Base-by-base conservation (phyloP, 2,113 vertebrate species). In the Varanus salvator region DNA sequence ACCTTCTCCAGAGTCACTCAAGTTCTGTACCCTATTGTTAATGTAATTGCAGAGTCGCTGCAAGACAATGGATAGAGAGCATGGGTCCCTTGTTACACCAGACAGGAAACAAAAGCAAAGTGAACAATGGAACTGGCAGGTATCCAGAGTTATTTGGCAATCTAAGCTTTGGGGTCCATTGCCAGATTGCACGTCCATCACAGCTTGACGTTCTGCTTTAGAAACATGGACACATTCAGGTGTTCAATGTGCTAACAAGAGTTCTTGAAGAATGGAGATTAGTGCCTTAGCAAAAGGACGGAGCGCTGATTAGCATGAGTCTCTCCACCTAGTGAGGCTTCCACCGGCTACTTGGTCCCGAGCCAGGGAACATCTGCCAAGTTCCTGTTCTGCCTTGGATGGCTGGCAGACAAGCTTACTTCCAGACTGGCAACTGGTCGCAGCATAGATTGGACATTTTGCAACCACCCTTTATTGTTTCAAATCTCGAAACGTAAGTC, bases 61-160 rank as follows among this genome's bases (percentile, higher is more conserved):
- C 57, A 0, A 90, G 93, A 95, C 93, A 95, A 95, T 93, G 89
- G 86, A 92, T 86, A 84, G 90, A 93, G 92, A 93, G 83, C 92
- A 94, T 83, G 44, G 3, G 57, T 85, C 74, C 90, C 94, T 96
- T 80, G 84, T 96, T 93, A 92, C 86, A 93, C 93, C 92, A 91
- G 91, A 87, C 93, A 77, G 0, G 6, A 87, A 71, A 68, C 0
- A 69, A 95, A 78, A 95, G 94, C 93, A 93, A 95, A 93, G 91
- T 8, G 44, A 74, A 84, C 88, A 93, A 68, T 74, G 80, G 57
- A 89, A 71, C 69, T 94, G 96, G 96, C 94, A 96, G 85, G 91
- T 88, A 90, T 91, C 93, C 95, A 95, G 92, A 86, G 93, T 89
- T 86, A 74, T 92, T 96, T 94, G 95, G 94, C 95, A 94, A 94